Conservation (phyloP, 2,797 vertebrate species). For the Salarias fasciatus region DNA sequence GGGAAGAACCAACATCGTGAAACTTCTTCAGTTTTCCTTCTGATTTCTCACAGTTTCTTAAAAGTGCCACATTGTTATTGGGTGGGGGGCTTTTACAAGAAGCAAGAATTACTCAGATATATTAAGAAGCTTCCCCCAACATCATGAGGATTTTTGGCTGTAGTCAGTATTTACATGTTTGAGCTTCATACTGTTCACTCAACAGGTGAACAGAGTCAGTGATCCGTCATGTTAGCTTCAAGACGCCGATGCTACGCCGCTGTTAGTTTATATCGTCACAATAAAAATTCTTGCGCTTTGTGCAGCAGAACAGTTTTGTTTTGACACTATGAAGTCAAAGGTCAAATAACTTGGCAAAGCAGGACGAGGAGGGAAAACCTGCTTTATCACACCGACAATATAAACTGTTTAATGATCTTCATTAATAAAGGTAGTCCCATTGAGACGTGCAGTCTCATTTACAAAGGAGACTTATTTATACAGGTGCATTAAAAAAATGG, state of each 20-base stretch:
- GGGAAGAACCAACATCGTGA: background rate
- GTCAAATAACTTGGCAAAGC: slow-evolving; percentile 2
- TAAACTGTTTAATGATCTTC: slow-evolving; percentile 12
- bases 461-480: no score
- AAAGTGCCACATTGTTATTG: slow-evolving; percentile 29
- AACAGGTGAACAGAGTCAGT: slow-evolving; percentile 31
- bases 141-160: background rate
- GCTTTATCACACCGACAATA: slow-evolving; percentile 17
- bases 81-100: slow-evolving; percentile 10
- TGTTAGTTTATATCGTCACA: slow-evolving; percentile 13
- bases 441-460: no score
- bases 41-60: slow-evolving; percentile 26
- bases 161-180: slow-evolving; percentile 39
- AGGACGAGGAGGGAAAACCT: slow-evolving; percentile 1
- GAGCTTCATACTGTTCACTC: slow-evolving; percentile 29
- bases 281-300: slow-evolving; percentile 19
- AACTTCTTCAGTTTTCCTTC: slow-evolving; percentile 21
- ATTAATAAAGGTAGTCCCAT: no score
- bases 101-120: slow-evolving; percentile 5
- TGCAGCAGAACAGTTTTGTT: slow-evolving; percentile 9
- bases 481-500: no score
- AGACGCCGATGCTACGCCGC: slow-evolving; percentile 36
- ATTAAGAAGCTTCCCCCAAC: background rate
- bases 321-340: slow-evolving; percentile 31
- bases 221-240: slow-evolving; percentile 9